phyloP scores from a whole-genome alignment of 1,140 invertebrate genomes.

The Anastatus disparis region DNA sequence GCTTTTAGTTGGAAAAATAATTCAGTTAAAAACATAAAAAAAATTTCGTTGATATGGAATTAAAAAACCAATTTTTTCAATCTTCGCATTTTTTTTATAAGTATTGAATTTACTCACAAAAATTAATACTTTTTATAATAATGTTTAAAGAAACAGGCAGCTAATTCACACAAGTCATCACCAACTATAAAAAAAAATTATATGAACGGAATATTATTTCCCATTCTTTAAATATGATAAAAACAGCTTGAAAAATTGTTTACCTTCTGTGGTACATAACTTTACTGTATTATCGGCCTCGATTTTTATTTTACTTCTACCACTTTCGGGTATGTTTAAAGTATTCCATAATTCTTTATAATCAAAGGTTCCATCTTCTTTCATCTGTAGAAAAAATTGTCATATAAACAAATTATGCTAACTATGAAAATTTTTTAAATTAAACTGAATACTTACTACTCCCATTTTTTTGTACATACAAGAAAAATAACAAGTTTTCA shows the following conservation, averaged over 20 bases:
- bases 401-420: neutral
- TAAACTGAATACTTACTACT: neutral
- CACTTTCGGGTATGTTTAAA: neutral
- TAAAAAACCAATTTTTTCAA: too few species aligned
- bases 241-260: neutral
- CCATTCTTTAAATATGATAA: neutral
- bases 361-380: neutral
- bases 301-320: neutral
- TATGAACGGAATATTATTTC: neutral
- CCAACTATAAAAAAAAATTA: constrained; percentile 2
- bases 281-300: neutral
- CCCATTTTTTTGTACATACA: constrained; percentile 12
- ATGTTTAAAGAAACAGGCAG: constrained; percentile 1
- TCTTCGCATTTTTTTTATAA: too few species aligned
- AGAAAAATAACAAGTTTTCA: constrained; percentile 3
- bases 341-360: neutral
- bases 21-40: too few species aligned
- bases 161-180: neutral
- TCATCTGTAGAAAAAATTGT: constrained; percentile 14
- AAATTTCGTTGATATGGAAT: too few species aligned
- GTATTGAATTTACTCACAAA: too few species aligned
- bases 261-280: constrained; percentile 4
- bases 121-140: too few species aligned
- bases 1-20: too few species aligned
- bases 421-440: neutral